Evolutionary conservation across 1,140 invertebrate genomes (phyloP).

Genomic region (Drosophila sp.): DNA sequence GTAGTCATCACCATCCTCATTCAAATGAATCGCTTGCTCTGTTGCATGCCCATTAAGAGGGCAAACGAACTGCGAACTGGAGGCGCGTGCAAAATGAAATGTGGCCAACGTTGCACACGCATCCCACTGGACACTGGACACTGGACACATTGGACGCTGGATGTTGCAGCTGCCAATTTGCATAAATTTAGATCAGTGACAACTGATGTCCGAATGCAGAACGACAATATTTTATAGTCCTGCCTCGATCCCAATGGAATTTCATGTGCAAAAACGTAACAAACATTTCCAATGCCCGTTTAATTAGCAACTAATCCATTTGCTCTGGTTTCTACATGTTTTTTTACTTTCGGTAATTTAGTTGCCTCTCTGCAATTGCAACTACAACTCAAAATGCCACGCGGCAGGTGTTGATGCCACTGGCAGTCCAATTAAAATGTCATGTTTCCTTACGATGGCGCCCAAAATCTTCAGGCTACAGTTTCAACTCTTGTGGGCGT

Average conservation of each 20-base stretch:
- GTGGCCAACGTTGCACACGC: constrained; percentile 32
- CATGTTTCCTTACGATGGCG: constrained; percentile 38
- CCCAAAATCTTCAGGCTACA: constrained; percentile 24
- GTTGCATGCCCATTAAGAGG: constrained; percentile 42
- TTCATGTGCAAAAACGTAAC: constrained; percentile 2
- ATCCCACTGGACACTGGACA: constrained; percentile 4
- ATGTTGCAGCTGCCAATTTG: constrained; percentile 48
- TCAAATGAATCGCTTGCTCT: constrained; percentile 35
- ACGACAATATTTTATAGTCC: constrained; percentile 10
- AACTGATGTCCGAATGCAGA: constrained; percentile 25
- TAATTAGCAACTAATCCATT: constrained; percentile 43
- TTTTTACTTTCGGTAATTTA: neutral
- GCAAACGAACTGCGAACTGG: constrained; percentile 41
- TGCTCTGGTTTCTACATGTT: constrained; percentile 9
- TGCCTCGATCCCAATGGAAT: constrained; percentile 1
- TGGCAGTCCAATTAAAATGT: constrained; percentile 50
- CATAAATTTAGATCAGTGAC: constrained; percentile 52
- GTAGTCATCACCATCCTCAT: constrained; percentile 29
- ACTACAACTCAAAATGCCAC: neutral
- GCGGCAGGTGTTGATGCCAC: constrained; percentile 21
- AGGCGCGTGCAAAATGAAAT: constrained; percentile 52
- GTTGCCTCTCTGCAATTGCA: neutral
- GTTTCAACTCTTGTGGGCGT: constrained; percentile 20
- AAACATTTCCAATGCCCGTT: constrained; percentile 28
- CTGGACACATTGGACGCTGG: neutral